A percentile compares a stretch with the other conserved stretches of the same genome.
These are phyloP conservation scores for Montipora capitata DNA, from an alignment of 92 coral and sea anemone genomes.

Conservation along the genomic window DNA sequence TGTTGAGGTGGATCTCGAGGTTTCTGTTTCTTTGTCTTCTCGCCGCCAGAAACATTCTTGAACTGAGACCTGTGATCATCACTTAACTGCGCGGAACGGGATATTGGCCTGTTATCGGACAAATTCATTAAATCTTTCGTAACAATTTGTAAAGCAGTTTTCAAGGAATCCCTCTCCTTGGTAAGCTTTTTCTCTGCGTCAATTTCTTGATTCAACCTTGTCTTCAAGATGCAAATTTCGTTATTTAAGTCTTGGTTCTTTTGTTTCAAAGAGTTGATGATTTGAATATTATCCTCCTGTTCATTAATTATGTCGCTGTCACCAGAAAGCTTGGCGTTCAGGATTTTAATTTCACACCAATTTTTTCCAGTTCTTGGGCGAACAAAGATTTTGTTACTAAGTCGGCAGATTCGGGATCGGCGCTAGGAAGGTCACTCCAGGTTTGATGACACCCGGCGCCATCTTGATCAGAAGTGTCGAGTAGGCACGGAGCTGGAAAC, in stretches of 20 bases:
- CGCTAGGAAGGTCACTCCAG: background rate
- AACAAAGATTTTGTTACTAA: background rate
- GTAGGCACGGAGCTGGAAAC: background rate
- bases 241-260: background rate
- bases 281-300: background rate
- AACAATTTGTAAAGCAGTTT: background rate
- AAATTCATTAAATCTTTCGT: slow-evolving; percentile 4
- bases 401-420: background rate
- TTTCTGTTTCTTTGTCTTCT: background rate
- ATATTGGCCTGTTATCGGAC: background rate
- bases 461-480: slow-evolving; percentile 4
- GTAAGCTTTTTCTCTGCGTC: background rate
- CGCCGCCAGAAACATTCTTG: background rate
- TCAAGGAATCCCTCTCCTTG: background rate
- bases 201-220: background rate
- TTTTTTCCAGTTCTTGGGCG: background rate
- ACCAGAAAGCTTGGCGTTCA: background rate
- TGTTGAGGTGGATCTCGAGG: background rate
- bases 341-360: background rate
- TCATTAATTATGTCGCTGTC: background rate
- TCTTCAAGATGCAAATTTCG: background rate
- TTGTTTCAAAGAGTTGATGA: background rate
- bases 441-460: background rate
- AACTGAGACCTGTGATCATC: background rate
- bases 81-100: background rate